Evolutionary conservation across 2,888 invertebrate genomes (phyloP), one percentile per base, ranked within the genome.

Genomic region (Chloroclystis v-ata): DNA sequence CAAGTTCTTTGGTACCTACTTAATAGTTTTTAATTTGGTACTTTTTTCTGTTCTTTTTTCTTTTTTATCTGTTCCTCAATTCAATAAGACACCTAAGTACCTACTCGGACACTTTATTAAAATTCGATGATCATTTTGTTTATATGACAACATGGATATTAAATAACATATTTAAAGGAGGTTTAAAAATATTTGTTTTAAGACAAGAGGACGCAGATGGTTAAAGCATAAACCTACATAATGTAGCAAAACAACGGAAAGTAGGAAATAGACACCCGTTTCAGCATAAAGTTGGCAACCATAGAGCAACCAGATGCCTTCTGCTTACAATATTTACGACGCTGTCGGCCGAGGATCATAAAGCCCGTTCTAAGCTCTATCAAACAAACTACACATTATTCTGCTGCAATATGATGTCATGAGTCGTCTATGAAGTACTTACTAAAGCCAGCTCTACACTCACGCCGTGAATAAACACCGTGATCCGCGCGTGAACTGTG

Each of bases 331-430:
- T 71, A 71, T 84, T 85, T 79, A 83, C 73, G 80, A 79, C 66
- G 60, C 61, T 61, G 71, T 75, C 78, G 80, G 80, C 75, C 79
- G 78, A 62, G 82, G 77, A 65, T 71, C 79, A 82, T 83, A 84
- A 85, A 84, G 68, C 75, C 67, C 67, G 63, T 71, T 72, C 69
- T 68, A 72, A 72, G 74, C 67, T 70, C 73, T 44, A 12, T 13
- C 28, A 45, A 33, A 28, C 33, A 11, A 37, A 26, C 32, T 45
- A 28, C 20, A 11, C 3, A 11, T 24, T 28, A 2, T 25, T 26
- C 49, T 49, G 25, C 41, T 20, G 37, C 10, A 43, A 38, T 28
- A 28, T 33, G 25, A 33, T 44, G 30, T 67, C 59, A 67, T 16
- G 28, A 25, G 37, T 35, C 16, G 10, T 11, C 11, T 4, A n/a